Conservation (phyloP, 1,140 invertebrate genomes). For the Mya arenaria region DNA sequence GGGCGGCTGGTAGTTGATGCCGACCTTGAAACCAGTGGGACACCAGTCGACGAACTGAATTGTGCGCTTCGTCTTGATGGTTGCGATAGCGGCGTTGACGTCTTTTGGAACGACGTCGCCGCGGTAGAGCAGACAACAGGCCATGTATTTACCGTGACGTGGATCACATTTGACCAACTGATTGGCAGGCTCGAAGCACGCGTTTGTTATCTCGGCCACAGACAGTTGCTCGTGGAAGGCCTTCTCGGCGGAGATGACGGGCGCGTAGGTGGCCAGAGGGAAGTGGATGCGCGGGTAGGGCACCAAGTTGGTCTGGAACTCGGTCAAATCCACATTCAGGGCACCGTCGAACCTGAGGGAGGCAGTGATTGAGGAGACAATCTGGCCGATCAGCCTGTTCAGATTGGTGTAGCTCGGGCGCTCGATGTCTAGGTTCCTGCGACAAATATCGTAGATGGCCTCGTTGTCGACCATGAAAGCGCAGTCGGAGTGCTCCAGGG, state of each 20-base stretch:
- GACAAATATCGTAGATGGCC: slow-evolving; percentile 95
- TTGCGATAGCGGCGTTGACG: slow-evolving; percentile 91
- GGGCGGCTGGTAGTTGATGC: slow-evolving; percentile 78
- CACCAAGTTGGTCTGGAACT: slow-evolving; percentile 87
- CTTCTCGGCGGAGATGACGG: slow-evolving; percentile 68
- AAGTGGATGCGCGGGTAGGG: slow-evolving; percentile 72
- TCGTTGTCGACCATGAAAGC: slow-evolving; percentile 91
- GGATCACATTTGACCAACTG: slow-evolving; percentile 97
- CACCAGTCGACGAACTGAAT: slow-evolving; percentile 93
- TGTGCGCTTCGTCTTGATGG: slow-evolving; percentile 90
- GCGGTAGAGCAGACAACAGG: slow-evolving; percentile 83
- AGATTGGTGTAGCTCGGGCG: slow-evolving; percentile 83
- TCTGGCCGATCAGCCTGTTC: slow-evolving; percentile 72
- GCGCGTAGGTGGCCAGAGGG: slow-evolving; percentile 70
- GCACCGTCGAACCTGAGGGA: slow-evolving; percentile 87
- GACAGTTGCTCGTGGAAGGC: slow-evolving; percentile 71
- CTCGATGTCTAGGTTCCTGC: slow-evolving; percentile 92
- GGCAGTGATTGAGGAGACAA: slow-evolving; percentile 80
- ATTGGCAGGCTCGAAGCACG: slow-evolving; percentile 92
- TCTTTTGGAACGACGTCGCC: slow-evolving; percentile 87
- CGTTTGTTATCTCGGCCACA: slow-evolving; percentile 82
- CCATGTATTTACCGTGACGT: slow-evolving; percentile 94
- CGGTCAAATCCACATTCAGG: slow-evolving; percentile 86
- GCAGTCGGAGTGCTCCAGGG: slow-evolving; percentile 81
- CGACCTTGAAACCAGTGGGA: slow-evolving; percentile 86